Evolutionary conservation across 2,797 vertebrate genomes (phyloP), one percentile per base, ranked within the genome.

Genomic region (Naso thynnoides): DNA sequence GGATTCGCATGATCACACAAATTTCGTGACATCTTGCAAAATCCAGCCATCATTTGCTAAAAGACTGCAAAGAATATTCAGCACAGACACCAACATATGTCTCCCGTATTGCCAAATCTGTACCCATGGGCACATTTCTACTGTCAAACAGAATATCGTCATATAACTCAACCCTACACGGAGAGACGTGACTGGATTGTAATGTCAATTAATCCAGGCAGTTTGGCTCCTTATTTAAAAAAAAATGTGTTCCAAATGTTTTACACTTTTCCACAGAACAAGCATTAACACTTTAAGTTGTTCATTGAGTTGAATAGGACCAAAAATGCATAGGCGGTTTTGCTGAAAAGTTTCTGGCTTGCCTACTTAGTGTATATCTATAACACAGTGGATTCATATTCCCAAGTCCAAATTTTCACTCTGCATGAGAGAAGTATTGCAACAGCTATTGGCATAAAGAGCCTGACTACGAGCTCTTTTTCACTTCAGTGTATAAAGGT

Each of bases 361-460:
- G 61, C 64, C 57, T 79, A 21, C 56, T 70, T 53, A 60, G 71
- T 76, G 68, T 84, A 76, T 81, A 80, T 89, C 52, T 86, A 58
- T 77, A 85, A 86, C 67, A 81, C 75, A 64, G 66, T 66, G 70
- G 67, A 78, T 86, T 82, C 74, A 70, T 84, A 73, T 82, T 87
- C 71, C 84, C 76, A 59, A 73, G 41, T 63, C 64, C 66, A 83
- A 76, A 79, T 89, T 83, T 86, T 84, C 69, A 73, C 82, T 88
- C 81, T 79, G 78, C 84, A 84, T 79, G 84, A 88, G 87, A 89
- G 70, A 78, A 82, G 68, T 73, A 78, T 92, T 91, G 88, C 89
- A 91, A 90, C 84, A 92, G 86, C 78, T 81, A 77, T 86, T 93
- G 93, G 93, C 93, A 89, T n/a, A 70, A 70, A 75, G 47, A 79